A percentile compares a stretch with the other conserved stretches of the same genome.
These are phyloP conservation scores for Cantharis flavilabris DNA, from an alignment of 2,888 invertebrate species.

Conservation along the genomic window DNA sequence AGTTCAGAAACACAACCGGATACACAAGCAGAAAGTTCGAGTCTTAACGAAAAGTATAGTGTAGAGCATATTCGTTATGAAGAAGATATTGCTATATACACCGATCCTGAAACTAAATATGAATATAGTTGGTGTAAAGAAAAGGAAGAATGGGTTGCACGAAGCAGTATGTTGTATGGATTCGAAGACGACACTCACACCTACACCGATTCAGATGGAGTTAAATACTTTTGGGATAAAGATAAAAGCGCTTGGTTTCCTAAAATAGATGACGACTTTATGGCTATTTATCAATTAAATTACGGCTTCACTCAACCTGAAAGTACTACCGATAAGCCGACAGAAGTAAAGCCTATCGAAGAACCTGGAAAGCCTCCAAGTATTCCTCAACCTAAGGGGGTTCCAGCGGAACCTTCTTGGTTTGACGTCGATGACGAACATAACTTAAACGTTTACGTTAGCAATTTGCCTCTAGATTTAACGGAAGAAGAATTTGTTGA, in stretches of 20 bases:
- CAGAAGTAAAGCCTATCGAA: slow-evolving; percentile 37
- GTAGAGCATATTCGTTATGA: slow-evolving; percentile 69
- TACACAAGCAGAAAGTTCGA: not conserved
- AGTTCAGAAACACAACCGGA: not conserved
- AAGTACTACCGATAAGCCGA: slow-evolving; percentile 51
- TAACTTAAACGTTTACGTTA: slow-evolving; percentile 96
- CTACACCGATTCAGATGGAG: slow-evolving; percentile 86
- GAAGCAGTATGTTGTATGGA: slow-evolving; percentile 59
- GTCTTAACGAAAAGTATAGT: not conserved
- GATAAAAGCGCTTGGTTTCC: slow-evolving; percentile 95
- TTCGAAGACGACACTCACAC: slow-evolving; percentile 79
- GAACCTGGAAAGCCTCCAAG: slow-evolving; percentile 30
- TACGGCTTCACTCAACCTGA: slow-evolving; percentile 82
- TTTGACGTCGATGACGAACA: slow-evolving; percentile 87
- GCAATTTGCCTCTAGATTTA: slow-evolving; percentile 85
- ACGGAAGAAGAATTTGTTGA: slow-evolving; percentile 89
- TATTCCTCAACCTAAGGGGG: slow-evolving; percentile 57
- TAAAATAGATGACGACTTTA: slow-evolving; percentile 94
- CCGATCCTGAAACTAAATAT: slow-evolving; percentile 70
- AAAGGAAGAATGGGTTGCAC: slow-evolving; percentile 64
- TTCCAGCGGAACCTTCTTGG: slow-evolving; percentile 68
- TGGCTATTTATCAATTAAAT: slow-evolving; percentile 94
- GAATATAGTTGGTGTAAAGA: slow-evolving; percentile 69
- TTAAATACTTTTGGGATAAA: slow-evolving; percentile 89
- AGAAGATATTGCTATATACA: slow-evolving; percentile 72